Base-by-base conservation (phyloP, 92 coral and sea anemone species). In the Chrysogorgia sp. region DNA sequence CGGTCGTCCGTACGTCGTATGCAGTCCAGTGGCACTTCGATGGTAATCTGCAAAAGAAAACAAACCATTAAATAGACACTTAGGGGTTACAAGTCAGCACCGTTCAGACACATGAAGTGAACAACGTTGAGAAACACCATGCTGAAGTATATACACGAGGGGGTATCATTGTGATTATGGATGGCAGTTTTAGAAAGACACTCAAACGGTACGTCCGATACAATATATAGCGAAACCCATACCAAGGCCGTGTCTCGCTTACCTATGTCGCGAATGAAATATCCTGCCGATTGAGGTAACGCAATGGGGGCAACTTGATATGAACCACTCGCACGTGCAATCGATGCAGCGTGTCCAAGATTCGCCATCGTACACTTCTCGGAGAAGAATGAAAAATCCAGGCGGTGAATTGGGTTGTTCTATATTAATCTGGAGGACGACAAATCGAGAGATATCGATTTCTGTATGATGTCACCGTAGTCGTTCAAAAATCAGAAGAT, bases 221-320 rank as follows among this genome's bases (percentile, higher is more conserved):
- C n/a, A n/a, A n/a, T n/a, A n/a, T n/a, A n/a, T n/a, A n/a, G n/a
- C n/a, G n/a, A n/a, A n/a, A n/a, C n/a, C n/a, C n/a, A n/a, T n/a
- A n/a, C n/a, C n/a, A n/a, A n/a, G n/a, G n/a, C n/a, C 10, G 14
- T 10, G 21, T 59, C 1, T 22, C 25, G 8, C 79, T 56, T 34
- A 72, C 79, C 79, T 32, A 72, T 72, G 32, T 72, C 79, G n/a
- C 43, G 59, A 55, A 72, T 26, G 14, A 31, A 49, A 22, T 72
- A 72, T 7, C 79, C 59, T 1, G 43, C 79, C 1, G 40, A 40
- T 17, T 45, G 32, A 2, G 79, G 65, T 65, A 72, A 49, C 15
- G 79, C 79, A 15, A 72, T 72, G 32, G 79, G 79, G 0, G 79
- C 40, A n/a, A 56, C 79, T 26, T 32, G 79, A 37, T 53, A 72